Evolutionary conservation across 2,888 invertebrate genomes (phyloP), one percentile per base, ranked within the genome.

Genomic region (Eurois occulta): DNA sequence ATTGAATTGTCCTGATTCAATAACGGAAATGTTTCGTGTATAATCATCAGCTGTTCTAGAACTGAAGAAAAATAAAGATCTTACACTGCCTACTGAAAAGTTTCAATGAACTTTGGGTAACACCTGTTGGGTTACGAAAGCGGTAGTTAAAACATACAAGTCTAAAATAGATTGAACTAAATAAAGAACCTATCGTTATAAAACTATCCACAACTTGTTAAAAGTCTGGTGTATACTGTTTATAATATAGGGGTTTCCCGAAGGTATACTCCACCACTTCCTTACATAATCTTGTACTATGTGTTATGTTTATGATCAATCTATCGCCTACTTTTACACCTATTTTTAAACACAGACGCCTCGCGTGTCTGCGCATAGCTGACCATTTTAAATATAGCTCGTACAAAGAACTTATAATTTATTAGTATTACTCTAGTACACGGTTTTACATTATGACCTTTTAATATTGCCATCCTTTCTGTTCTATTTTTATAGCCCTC

Each of bases 301-400:
- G 38, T 74, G 43, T n/a, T 71, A 55, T 21, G 38, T 10, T 35
- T 78, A 71, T 72, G 75, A 78, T 75, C 69, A 74, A 75, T 71
- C 52, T 38, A 68, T 72, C 73, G 78, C 75, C 76, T 81, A 73
- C 71, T 74, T 72, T 58, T 32, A 67, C n/a, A 60, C 6, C 78
- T 87, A 87, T 87, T 87, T 86, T 73, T 87, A 79, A 77, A 84
- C 71, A 48, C 80, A 82, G 80, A 84, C 86, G 77, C 76, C 70
- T 62, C 72, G 55, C 67, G 70, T 71, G 77, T 80, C 83, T 80
- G 69, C 80, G 74, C 76, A 80, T 77, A 68, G 74, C 72, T 71
- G 46, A 43, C 58, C 67, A 68, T 76, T 72, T 71, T 72, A 85
- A 75, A 85, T 78, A 75, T 73, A 78, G 52, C 68, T 81, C 48